Percentiles rank a stretch among this genome's conserved stretches.
These are phyloP conservation scores for Recurvirostra avosetta DNA, from an alignment of 2,113 vertebrate species.

Conservation along the genomic window DNA sequence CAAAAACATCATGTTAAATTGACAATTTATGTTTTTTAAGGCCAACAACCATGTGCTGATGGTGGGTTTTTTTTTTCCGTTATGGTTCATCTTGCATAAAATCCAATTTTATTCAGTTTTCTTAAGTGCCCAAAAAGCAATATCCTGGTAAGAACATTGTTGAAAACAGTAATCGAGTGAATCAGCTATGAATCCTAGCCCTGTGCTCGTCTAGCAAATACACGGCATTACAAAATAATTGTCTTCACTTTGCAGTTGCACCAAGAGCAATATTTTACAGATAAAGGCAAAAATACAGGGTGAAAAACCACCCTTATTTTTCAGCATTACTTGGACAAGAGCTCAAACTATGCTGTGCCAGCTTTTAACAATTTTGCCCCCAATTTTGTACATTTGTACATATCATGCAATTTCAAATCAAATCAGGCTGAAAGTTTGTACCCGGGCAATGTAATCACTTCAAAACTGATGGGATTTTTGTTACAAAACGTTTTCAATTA, in stretches of 20 bases:
- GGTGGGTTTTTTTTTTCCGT: neutral
- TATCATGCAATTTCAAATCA: slow-evolving; percentile 1
- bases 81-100: slow-evolving; percentile 32
- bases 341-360: neutral
- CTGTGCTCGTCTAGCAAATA: slow-evolving; percentile 42
- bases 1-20: neutral
- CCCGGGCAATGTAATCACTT: neutral
- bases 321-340: neutral
- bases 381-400: neutral
- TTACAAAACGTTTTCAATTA: neutral
- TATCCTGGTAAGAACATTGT: slow-evolving; percentile 36
- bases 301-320: neutral
- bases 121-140: slow-evolving; percentile 46
- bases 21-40: neutral
- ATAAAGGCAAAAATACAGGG: neutral
- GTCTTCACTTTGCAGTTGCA: slow-evolving; percentile 30
- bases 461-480: neutral
- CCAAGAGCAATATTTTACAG: slow-evolving; percentile 29
- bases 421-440: neutral
- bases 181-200: slow-evolving; percentile 38
- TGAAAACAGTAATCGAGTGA: slow-evolving; percentile 66
- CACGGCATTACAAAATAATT: slow-evolving; percentile 59
- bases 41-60: neutral
- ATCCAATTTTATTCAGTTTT: slow-evolving; percentile 55
- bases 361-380: neutral